Conservation (phyloP, 2,113 vertebrate genomes). For the Rana temporaria region DNA sequence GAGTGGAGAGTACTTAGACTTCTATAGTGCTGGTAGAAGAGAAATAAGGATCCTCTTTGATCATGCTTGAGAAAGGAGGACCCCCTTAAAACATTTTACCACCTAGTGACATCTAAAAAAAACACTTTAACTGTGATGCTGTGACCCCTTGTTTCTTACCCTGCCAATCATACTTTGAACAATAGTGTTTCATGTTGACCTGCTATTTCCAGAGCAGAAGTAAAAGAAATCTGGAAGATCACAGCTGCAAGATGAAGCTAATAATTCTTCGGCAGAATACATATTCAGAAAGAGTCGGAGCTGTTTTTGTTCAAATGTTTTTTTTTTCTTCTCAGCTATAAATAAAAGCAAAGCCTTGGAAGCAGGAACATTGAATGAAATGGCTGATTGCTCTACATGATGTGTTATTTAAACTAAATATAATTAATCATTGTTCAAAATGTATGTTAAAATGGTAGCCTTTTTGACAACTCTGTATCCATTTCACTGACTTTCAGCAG, state of each 20-base stretch:
- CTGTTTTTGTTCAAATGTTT: neutral
- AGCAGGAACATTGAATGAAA: constrained; percentile 10
- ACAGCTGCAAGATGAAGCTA: neutral
- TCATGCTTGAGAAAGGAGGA: no score
- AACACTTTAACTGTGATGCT: neutral
- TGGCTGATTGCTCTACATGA: constrained; percentile 42
- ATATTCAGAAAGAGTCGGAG: neutral
- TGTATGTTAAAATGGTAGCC: neutral
- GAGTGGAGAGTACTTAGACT: no score
- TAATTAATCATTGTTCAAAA: constrained; percentile 32
- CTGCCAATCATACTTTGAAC: no score
- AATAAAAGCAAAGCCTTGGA: constrained; percentile 12
- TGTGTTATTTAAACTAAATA: constrained; percentile 17
- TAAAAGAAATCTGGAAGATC: neutral
- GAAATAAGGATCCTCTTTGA: no score
- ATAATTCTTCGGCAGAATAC: neutral
- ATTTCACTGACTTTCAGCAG: neutral
- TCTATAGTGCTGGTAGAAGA: no score
- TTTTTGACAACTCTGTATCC: neutral
- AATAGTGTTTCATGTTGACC: no score
- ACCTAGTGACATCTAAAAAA: neutral
- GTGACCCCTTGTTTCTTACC: no score
- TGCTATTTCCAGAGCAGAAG: no score
- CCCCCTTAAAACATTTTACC: no score
- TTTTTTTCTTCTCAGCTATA: constrained; percentile 33